These are phyloP conservation scores for Scaptomyza reducta DNA, from an alignment of 2,888 invertebrate genomes.

Conservation along the genomic window DNA sequence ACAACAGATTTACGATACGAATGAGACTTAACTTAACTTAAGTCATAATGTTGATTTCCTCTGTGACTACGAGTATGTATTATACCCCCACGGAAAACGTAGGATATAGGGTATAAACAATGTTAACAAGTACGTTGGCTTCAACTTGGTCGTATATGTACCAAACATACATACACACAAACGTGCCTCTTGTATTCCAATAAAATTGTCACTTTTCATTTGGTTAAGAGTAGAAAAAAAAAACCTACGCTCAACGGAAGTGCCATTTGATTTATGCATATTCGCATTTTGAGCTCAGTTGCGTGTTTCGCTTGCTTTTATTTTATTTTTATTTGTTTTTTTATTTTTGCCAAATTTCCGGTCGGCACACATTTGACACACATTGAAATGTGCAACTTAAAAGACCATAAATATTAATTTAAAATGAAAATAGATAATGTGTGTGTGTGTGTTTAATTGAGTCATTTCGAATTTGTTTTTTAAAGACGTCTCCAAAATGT, in stretches of 20 bases:
- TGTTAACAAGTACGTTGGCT: constrained; percentile 34
- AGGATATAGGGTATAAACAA: constrained; percentile 28
- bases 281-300: constrained; percentile 60
- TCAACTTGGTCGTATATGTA: constrained; percentile 13
- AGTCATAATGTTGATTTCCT: too few relatives aligned
- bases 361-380: constrained; percentile 63
- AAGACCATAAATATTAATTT: constrained; percentile 64
- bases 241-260: constrained; percentile 68
- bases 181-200: constrained; percentile 54
- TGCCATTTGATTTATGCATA: constrained; percentile 74
- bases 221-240: constrained; percentile 13
- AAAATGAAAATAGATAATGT: not conserved
- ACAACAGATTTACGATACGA: too few relatives aligned
- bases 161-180: not conserved
- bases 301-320: constrained; percentile 15
- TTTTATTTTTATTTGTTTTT: not conserved
- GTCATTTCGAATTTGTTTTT: constrained; percentile 35
- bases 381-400: constrained; percentile 57
- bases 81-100: not conserved
- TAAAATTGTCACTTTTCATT: constrained; percentile 78
- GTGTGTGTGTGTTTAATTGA: constrained; percentile 34
- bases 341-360: constrained; percentile 66
- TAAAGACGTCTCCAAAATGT: constrained; percentile 38
- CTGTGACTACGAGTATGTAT: not conserved
- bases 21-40: too few relatives aligned